Percentiles rank a stretch among this genome's conserved stretches.
These are phyloP conservation scores for Tangara arthus DNA, from an alignment of 2,797 vertebrate genomes.

Conservation along the genomic window DNA sequence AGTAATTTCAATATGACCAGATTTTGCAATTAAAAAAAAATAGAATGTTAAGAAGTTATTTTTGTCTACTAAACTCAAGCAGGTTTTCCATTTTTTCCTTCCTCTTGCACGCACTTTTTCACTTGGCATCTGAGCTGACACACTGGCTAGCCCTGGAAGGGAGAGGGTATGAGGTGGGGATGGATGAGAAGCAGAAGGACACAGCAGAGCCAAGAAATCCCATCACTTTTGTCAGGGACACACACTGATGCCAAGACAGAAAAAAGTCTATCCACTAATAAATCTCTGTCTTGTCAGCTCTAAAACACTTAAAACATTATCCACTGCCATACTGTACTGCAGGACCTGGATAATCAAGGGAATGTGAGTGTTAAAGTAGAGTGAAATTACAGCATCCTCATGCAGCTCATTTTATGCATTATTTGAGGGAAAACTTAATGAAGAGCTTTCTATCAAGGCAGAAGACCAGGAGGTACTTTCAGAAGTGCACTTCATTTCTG, in stretches of 20 bases:
- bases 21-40: not conserved
- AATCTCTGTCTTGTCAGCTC: not conserved
- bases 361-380: not conserved
- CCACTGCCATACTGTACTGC: not conserved
- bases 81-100: not conserved
- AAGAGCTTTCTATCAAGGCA: not conserved
- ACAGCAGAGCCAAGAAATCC: not conserved
- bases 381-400: not conserved
- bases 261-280: not conserved
- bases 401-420: not conserved
- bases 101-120: not conserved
- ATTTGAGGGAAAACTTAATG: not conserved
- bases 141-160: not conserved
- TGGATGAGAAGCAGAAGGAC: not conserved
- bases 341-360: accelerated
- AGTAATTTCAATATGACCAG: not conserved
- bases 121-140: not conserved
- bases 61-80: not conserved
- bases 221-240: not conserved
- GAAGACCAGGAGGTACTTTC: not conserved
- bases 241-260: not conserved
- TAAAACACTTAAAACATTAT: not conserved
- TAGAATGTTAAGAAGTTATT: not conserved
- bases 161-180: not conserved
- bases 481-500: not conserved